Conservation (phyloP, 2,113 vertebrate species). For the Stegastes partitus region DNA sequence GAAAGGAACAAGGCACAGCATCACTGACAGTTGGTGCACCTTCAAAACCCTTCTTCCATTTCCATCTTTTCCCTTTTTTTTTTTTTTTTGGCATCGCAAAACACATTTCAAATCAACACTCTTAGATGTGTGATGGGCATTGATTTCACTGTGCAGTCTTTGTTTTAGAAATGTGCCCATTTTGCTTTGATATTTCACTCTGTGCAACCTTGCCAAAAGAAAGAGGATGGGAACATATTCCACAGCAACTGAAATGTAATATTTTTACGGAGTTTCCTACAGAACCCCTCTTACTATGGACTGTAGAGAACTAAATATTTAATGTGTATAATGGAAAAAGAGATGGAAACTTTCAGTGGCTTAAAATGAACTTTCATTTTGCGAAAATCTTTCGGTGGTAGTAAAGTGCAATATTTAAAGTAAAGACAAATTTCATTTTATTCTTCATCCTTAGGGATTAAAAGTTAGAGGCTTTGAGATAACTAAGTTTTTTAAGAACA, state of each 20-base stretch:
- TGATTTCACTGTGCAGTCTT: conserved; percentile 68
- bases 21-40: conserved; percentile 63
- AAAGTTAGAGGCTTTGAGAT: conserved; percentile 27
- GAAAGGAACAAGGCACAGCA: conserved; percentile 65
- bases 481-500: conserved; percentile 5
- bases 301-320: conserved; percentile 67
- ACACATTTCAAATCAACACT: conserved; percentile 62
- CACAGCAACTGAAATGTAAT: conserved; percentile 38
- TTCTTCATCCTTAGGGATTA: conserved; percentile 14
- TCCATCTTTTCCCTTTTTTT: conserved; percentile 47
- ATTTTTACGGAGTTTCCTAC: conserved; percentile 50
- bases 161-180: conserved; percentile 68
- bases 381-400: conserved; percentile 15
- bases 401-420: conserved; percentile 48
- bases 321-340: conserved; percentile 54
- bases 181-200: conserved; percentile 73
- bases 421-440: conserved; percentile 24
- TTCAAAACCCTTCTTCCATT: conserved; percentile 63
- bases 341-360: conserved; percentile 48
- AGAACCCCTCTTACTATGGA: conserved; percentile 42
- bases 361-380: conserved; percentile 44
- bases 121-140: conserved; percentile 65
- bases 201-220: conserved; percentile 49
- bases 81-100: conserved; percentile 51
- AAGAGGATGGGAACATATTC: conserved; percentile 44